Conservation (phyloP, 2,888 invertebrate species). For the Catocala fraxini region DNA sequence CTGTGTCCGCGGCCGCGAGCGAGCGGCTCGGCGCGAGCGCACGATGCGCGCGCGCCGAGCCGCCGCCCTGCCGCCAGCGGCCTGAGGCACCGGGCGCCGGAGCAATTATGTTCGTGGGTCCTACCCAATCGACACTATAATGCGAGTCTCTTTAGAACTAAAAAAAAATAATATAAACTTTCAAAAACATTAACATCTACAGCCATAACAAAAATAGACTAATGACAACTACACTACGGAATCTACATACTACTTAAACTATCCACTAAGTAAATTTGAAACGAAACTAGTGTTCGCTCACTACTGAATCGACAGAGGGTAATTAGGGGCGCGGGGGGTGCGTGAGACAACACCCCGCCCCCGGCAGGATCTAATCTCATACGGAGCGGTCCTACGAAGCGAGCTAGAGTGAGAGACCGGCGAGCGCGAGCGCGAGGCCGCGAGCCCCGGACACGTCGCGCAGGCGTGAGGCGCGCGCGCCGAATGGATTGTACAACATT, state of each 20-base stretch:
- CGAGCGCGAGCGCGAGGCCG: slow-evolving; percentile 51
- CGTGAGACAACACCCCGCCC: slow-evolving; percentile 35
- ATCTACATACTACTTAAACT: slow-evolving; percentile 84
- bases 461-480: slow-evolving; percentile 35
- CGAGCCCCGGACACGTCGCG: slow-evolving; percentile 44
- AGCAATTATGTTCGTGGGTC: slow-evolving; percentile 58
- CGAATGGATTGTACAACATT: slow-evolving; percentile 36
- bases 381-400: slow-evolving; percentile 72
- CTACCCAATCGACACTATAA: slow-evolving; percentile 70
- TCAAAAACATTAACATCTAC: slow-evolving; percentile 86
- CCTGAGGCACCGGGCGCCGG: slow-evolving; percentile 40
- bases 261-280: slow-evolving; percentile 82
- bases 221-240: slow-evolving; percentile 85
- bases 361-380: slow-evolving; percentile 66
- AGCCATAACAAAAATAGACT: slow-evolving; percentile 87
- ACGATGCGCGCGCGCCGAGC: slow-evolving; percentile 28
- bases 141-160: slow-evolving; percentile 77
- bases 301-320: slow-evolving; percentile 76
- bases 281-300: slow-evolving; percentile 83
- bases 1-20: slow-evolving; percentile 28
- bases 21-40: slow-evolving; percentile 30
- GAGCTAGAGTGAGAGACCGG: slow-evolving; percentile 58
- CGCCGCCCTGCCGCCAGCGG: slow-evolving; percentile 26
- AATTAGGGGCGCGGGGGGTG: slow-evolving; percentile 46
- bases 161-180: slow-evolving; percentile 83